Percentiles rank a stretch among this genome's conserved stretches.
phyloP scores from a whole-genome alignment of 2,113 vertebrate species.

The Mormoops blainvillei region DNA sequence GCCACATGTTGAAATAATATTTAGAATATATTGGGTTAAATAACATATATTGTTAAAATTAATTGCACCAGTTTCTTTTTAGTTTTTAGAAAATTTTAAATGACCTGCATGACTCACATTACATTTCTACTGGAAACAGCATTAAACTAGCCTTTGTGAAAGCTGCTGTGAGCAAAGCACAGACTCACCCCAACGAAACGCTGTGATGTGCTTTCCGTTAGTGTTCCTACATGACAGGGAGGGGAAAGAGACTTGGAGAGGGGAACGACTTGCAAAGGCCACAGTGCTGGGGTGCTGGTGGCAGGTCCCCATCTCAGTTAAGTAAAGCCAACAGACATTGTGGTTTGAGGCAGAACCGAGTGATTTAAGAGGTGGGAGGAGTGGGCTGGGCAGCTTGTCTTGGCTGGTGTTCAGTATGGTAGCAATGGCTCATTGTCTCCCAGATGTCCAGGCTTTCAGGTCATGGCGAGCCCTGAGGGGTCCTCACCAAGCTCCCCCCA shows the following conservation, averaged over 20 bases:
- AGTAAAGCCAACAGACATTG: not conserved
- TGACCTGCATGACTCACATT: accelerated
- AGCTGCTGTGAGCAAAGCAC: accelerated
- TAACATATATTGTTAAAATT: not conserved
- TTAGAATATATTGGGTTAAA: not conserved
- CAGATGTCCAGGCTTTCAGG: not conserved
- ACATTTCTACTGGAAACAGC: not conserved
- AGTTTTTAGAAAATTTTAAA: not conserved
- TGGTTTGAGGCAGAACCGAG: not conserved
- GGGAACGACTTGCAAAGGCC: accelerated
- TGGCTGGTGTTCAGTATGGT: accelerated
- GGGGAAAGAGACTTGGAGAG: not conserved
- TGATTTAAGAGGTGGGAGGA: not conserved
- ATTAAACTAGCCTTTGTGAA: accelerated
- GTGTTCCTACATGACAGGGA: not conserved
- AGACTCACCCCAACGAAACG: accelerated
- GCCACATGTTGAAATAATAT: not conserved
- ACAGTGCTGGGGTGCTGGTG: accelerated
- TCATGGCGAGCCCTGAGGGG: not conserved
- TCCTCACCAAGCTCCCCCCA: not conserved
- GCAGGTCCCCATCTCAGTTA: accelerated
- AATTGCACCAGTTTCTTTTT: not conserved
- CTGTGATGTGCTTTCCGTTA: accelerated
- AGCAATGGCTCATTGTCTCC: not conserved
- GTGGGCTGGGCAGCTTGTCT: accelerated